A percentile compares a stretch with the other conserved stretches of the same genome.
Conservation (phyloP, 1,140 invertebrate species). For the Drosophila cardini region DNA sequence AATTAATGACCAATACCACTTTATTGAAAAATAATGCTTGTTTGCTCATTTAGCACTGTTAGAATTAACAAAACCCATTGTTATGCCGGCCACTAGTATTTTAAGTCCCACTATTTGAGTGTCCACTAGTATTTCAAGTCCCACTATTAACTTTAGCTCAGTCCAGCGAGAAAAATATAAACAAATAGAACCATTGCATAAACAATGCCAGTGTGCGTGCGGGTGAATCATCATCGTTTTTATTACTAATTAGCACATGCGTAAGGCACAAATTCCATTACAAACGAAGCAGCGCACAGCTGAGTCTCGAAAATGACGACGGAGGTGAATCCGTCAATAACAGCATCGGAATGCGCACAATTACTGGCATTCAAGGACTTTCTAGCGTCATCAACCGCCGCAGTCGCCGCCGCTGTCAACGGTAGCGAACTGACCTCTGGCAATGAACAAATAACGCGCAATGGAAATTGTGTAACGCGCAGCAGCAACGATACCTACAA, state of each 20-base stretch:
- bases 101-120: no score
- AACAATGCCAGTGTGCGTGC: conserved; percentile 50
- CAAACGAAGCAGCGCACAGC: conserved; percentile 31
- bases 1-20: no score
- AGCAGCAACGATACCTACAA: conserved; percentile 74
- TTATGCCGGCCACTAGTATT: no score
- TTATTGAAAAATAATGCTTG: no score
- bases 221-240: conserved; percentile 68
- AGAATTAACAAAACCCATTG: no score
- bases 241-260: conserved; percentile 51
- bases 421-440: conserved; percentile 36
- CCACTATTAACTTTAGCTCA: neutral
- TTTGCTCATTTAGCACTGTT: no score
- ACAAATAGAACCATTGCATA: conserved; percentile 70
- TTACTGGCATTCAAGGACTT: conserved; percentile 68
- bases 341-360: conserved; percentile 58
- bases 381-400: conserved; percentile 29
- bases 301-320: conserved; percentile 51
- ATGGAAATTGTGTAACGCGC: conserved; percentile 68
- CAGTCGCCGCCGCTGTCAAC: conserved; percentile 5
- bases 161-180: conserved; percentile 59
- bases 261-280: conserved; percentile 12
- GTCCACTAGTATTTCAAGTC: no score
- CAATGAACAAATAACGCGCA: conserved; percentile 35
- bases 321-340: conserved; percentile 24